A percentile compares a stretch with the other conserved stretches of the same genome.
Conservation (phyloP, 2,797 vertebrate species). For the Gymnothorax reevesii region DNA sequence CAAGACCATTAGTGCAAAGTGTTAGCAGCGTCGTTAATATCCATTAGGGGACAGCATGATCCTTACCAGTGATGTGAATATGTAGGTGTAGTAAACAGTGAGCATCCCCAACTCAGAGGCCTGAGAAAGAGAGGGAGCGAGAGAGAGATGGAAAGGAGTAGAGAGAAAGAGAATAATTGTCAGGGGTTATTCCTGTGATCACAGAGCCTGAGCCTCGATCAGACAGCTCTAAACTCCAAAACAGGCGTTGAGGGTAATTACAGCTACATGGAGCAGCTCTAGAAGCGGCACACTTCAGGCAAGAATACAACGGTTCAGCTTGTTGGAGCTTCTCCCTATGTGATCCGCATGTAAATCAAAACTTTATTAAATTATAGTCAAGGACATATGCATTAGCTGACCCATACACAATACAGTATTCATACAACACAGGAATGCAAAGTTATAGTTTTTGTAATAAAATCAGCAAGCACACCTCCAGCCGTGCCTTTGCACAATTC, state of each 20-base stretch:
- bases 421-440: background rate
- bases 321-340: background rate
- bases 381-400: background rate
- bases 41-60: conserved; percentile 28
- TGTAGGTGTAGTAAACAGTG: conserved; percentile 82
- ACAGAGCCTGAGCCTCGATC: background rate
- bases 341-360: conserved; percentile 7
- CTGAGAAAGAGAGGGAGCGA: conserved; percentile 63
- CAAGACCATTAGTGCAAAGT: conserved; percentile 21
- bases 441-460: background rate
- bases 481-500: background rate
- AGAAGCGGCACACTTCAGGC: background rate
- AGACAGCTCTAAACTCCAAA: background rate
- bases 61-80: conserved; percentile 86
- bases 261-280: background rate
- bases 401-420: background rate
- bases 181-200: background rate
- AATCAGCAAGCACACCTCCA: background rate
- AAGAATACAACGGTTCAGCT: background rate
- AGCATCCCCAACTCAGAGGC: conserved; percentile 82
- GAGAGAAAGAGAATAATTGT: background rate
- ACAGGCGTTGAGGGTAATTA: background rate
- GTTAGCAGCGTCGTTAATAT: conserved; percentile 26
- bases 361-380: conserved; percentile 16
- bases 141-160: background rate